A percentile compares a stretch with the other conserved stretches of the same genome.
These are phyloP conservation scores for Plutomurus gul DNA, from an alignment of 1,140 invertebrate genomes.

Conservation along the genomic window DNA sequence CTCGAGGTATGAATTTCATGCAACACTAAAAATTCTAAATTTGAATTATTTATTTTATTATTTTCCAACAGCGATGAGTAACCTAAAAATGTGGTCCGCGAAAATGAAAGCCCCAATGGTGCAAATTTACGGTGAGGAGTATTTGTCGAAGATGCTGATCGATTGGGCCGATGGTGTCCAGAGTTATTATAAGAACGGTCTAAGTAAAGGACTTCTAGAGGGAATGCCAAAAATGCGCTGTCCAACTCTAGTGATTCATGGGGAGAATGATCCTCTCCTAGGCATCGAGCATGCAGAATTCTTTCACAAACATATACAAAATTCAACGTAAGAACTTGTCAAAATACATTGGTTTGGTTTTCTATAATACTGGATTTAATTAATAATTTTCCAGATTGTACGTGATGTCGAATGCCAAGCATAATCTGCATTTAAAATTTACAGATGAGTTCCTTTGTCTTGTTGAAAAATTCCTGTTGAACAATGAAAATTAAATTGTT, in stretches of 20 bases:
- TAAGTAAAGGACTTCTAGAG: slow-evolving; percentile 74
- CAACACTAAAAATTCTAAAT: neutral
- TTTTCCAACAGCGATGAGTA: slow-evolving; percentile 64
- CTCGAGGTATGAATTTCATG: slow-evolving; percentile 63
- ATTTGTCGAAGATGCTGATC: slow-evolving; percentile 71
- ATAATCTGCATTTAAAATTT: slow-evolving; percentile 80
- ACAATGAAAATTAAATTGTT: neutral
- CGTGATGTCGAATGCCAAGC: slow-evolving; percentile 77
- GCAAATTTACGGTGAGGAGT: slow-evolving; percentile 73
- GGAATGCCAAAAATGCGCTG: slow-evolving; percentile 68
- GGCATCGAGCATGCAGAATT: slow-evolving; percentile 71
- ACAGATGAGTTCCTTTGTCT: slow-evolving; percentile 77
- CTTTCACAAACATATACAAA: slow-evolving; percentile 69
- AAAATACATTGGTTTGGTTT: too few species aligned
- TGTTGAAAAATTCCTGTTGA: slow-evolving; percentile 71
- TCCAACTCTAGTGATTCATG: slow-evolving; percentile 79
- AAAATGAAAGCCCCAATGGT: slow-evolving; percentile 75
- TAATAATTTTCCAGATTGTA: slow-evolving; percentile 62
- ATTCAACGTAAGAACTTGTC: slow-evolving; percentile 66
- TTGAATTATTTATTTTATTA: neutral
- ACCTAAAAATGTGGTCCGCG: slow-evolving; percentile 78
- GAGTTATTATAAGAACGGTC: slow-evolving; percentile 63
- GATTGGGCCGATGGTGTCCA: slow-evolving; percentile 71
- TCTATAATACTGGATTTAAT: neutral
- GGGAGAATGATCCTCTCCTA: slow-evolving; percentile 73